phyloP scores from a whole-genome alignment of 1,140 invertebrate genomes.

The Ditylenchus dipsaci region DNA sequence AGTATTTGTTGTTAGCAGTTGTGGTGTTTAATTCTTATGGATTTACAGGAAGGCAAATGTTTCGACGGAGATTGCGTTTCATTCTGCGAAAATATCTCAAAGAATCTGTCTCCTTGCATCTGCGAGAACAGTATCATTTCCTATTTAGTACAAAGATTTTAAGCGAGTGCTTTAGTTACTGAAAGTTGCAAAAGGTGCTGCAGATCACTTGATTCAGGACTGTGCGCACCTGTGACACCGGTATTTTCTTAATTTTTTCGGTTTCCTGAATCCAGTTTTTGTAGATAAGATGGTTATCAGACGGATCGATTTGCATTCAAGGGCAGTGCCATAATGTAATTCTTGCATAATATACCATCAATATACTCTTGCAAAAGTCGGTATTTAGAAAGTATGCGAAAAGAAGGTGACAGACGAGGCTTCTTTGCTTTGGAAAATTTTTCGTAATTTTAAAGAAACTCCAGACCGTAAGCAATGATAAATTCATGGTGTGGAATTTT shows the following conservation, averaged over 20 bases:
- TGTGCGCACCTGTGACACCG: constrained; percentile 25
- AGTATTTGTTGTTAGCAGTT: no score
- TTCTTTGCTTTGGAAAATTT: constrained; percentile 32
- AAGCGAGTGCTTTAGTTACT: constrained; percentile 13
- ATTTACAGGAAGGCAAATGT: constrained; percentile 29
- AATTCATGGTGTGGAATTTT: not conserved
- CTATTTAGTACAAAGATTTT: not conserved
- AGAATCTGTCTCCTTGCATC: constrained; percentile 28
- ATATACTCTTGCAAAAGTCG: no score
- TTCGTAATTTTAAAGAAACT: constrained; percentile 27
- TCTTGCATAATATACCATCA: no score
- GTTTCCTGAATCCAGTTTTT: not conserved
- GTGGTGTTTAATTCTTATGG: no score
- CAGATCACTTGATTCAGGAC: constrained; percentile 7
- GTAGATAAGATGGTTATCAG: not conserved
- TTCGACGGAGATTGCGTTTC: constrained; percentile 33
- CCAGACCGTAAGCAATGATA: constrained; percentile 19
- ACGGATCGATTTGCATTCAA: constrained; percentile 44
- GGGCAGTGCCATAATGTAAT: constrained; percentile 34
- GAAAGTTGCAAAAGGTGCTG: constrained; percentile 35
- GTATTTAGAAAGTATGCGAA: constrained; percentile 31
- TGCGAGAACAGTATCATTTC: constrained; percentile 37
- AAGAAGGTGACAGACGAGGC: constrained; percentile 33
- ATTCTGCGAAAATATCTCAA: constrained; percentile 27
- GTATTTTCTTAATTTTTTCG: not conserved